These are phyloP conservation scores for Bombus affinis DNA, from an alignment of 1,140 invertebrate species.

Conservation along the genomic window DNA sequence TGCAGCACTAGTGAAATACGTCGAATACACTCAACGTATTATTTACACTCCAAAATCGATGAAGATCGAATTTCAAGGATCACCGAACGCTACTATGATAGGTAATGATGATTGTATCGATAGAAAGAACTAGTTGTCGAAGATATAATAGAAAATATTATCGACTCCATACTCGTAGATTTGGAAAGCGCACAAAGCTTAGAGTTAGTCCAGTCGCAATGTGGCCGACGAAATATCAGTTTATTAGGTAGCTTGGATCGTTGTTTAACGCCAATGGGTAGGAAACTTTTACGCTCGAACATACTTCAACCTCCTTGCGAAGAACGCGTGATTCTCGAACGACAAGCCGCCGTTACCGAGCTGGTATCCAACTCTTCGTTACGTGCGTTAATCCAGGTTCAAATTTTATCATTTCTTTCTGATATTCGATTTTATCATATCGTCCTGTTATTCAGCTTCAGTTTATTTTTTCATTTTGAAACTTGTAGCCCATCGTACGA, in stretches of 20 bases:
- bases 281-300: conserved; percentile 88
- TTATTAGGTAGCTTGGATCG: conserved; percentile 90
- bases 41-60: conserved; percentile 90
- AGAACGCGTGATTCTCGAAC: conserved; percentile 85
- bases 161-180: conserved; percentile 81
- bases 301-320: conserved; percentile 92
- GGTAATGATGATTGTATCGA: conserved; percentile 83
- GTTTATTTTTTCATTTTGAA: not conserved
- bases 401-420: not conserved
- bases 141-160: not conserved
- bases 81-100: conserved; percentile 92
- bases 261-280: conserved; percentile 90
- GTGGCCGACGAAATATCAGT: conserved; percentile 78
- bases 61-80: conserved; percentile 91
- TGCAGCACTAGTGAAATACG: conserved; percentile 91
- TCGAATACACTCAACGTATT: conserved; percentile 90
- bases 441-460: not conserved
- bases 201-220: conserved; percentile 87
- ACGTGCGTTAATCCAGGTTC: conserved; percentile 73
- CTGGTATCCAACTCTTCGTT: conserved; percentile 86
- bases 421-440: not conserved
- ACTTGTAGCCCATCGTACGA: conserved; percentile 80
- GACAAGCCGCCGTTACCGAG: conserved; percentile 90
- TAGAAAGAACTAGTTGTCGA: not conserved
- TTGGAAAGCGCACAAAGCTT: conserved; percentile 87